Evolutionary conservation across 2,888 invertebrate species (phyloP).

Genomic region (Physocephala rufipes): DNA sequence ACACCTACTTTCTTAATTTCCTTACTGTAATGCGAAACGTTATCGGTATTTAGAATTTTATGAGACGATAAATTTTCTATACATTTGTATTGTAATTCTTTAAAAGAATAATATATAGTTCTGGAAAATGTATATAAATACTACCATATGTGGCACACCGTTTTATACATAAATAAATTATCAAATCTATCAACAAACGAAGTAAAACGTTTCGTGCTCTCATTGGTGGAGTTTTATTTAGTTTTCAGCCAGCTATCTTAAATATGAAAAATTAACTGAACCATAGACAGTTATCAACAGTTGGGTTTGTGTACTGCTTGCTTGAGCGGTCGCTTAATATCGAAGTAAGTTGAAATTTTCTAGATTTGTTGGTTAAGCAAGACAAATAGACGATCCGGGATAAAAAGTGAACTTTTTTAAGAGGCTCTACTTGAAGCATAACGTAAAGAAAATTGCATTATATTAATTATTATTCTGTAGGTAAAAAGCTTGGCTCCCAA

Average conservation of each 20-base stretch:
- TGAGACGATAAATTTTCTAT: neutral
- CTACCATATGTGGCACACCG: neutral
- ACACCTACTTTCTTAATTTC: neutral
- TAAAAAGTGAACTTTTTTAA: neutral
- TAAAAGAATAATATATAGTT: neutral
- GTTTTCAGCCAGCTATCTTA: neutral
- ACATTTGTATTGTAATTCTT: neutral
- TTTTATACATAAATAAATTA: neutral
- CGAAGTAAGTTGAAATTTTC: neutral
- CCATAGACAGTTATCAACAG: neutral
- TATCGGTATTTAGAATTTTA: conserved; percentile 6
- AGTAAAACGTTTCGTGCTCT: conserved; percentile 20
- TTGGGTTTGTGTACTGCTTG: neutral
- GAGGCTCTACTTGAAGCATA: neutral
- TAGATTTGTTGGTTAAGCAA: neutral
- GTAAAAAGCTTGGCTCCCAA: neutral
- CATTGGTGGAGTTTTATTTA: conserved; percentile 12
- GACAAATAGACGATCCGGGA: no score
- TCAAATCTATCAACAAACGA: neutral
- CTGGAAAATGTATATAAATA: neutral
- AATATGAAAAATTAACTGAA: neutral
- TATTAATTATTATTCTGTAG: neutral
- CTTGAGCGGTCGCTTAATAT: neutral
- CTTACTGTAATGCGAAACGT: neutral
- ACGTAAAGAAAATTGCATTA: neutral